phyloP scores from a whole-genome alignment of 2,888 invertebrate species.

The Heliconius charithonia region DNA sequence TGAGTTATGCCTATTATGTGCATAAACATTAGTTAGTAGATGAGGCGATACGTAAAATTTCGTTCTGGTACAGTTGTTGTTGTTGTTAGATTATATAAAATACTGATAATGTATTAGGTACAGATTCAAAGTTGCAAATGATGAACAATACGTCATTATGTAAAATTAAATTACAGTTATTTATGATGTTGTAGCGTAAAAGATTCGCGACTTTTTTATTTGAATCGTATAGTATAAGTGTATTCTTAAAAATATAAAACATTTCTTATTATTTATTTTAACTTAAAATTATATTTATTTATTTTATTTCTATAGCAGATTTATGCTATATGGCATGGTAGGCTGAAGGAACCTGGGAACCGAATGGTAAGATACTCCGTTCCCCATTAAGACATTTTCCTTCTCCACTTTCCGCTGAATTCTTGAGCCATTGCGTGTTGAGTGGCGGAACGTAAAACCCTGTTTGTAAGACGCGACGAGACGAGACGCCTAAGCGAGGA shows the following conservation, averaged over 20 bases:
- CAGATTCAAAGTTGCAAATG: background rate
- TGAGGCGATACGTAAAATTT: slow-evolving; percentile 56
- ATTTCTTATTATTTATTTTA: too few relatives aligned
- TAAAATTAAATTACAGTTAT: background rate
- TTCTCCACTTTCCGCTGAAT: too few relatives aligned
- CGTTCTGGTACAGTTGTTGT: slow-evolving; percentile 57
- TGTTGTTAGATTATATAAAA: slow-evolving; percentile 43
- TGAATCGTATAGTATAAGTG: too few relatives aligned
- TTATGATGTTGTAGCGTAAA: background rate
- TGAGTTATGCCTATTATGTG: slow-evolving; percentile 54
- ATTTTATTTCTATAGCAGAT: too few relatives aligned
- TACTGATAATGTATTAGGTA: background rate
- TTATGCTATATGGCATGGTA: too few relatives aligned
- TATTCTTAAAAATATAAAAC: slow-evolving; percentile 1
- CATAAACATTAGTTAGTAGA: slow-evolving; percentile 55
- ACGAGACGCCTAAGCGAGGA: too few relatives aligned
- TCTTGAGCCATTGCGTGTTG: too few relatives aligned
- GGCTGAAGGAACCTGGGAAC: too few relatives aligned
- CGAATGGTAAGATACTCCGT: too few relatives aligned
- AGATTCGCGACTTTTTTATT: background rate
- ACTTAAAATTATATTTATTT: background rate
- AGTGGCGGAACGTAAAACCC: too few relatives aligned
- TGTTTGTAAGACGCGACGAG: too few relatives aligned
- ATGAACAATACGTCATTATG: background rate
- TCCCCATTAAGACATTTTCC: too few relatives aligned